These are phyloP conservation scores for Triplophysa siluroides DNA, from an alignment of 2,113 vertebrate genomes.

Conservation along the genomic window DNA sequence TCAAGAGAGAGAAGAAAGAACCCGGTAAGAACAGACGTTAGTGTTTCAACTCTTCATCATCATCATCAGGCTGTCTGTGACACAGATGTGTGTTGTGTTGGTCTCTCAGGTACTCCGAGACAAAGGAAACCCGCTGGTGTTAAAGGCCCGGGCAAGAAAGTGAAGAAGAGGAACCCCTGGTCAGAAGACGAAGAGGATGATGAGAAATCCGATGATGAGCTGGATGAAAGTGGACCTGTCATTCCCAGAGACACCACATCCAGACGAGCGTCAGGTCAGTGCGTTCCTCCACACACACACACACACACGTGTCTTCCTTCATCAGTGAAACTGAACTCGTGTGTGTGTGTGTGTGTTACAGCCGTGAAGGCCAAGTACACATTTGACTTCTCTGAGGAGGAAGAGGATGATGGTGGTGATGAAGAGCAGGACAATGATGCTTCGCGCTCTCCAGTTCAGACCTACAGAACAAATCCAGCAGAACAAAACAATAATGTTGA, in stretches of 20 bases:
- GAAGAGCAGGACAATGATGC: constrained; percentile 78
- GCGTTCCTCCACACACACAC: neutral
- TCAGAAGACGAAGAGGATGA: constrained; percentile 94
- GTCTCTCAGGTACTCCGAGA: constrained; percentile 79
- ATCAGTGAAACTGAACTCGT: neutral
- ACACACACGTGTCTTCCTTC: too few species aligned
- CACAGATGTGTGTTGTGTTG: neutral
- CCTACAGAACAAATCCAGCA: constrained; percentile 82
- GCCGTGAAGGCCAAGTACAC: constrained; percentile 97
- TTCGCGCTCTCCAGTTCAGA: constrained; percentile 79
- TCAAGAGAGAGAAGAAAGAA: constrained; percentile 92
- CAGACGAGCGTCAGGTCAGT: constrained; percentile 89
- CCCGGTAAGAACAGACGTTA: constrained; percentile 75
- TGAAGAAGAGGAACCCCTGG: constrained; percentile 97
- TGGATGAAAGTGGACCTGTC: constrained; percentile 85
- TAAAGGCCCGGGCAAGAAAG: constrained; percentile 84
- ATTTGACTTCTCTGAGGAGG: constrained; percentile 97
- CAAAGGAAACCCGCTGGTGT: constrained; percentile 81
- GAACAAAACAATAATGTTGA: constrained; percentile 57
- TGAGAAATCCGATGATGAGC: constrained; percentile 86
- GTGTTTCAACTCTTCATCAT: neutral
- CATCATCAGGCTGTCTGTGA: neutral
- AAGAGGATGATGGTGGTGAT: constrained; percentile 81
- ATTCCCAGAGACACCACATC: constrained; percentile 93
- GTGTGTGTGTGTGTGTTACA: constrained; percentile 56